These are phyloP conservation scores for Indri indri DNA, from an alignment of 2,113 vertebrate genomes.

Conservation along the genomic window DNA sequence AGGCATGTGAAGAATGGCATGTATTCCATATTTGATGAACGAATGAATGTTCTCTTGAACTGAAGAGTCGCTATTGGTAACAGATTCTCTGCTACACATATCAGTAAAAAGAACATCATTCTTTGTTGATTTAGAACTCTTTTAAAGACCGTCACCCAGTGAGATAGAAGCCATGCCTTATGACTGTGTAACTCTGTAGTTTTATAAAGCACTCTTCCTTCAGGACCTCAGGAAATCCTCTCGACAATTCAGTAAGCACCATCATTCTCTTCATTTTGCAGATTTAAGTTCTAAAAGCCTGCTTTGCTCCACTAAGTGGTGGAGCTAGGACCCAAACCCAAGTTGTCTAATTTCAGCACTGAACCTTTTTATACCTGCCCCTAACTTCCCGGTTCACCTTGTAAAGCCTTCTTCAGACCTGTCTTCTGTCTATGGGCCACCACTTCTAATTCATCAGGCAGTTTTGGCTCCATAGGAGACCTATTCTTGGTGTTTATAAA, in stretches of 20 bases:
- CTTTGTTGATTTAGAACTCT: background rate
- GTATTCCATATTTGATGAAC: background rate
- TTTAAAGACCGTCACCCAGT: background rate
- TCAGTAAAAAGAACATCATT: background rate
- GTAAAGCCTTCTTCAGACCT: background rate
- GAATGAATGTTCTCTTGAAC: background rate
- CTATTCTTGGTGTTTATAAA: too few species aligned
- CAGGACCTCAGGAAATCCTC: background rate
- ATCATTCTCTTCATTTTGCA: background rate
- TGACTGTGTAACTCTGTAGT: fast-evolving
- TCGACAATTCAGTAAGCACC: background rate
- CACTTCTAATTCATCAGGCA: too few species aligned
- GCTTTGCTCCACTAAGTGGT: background rate
- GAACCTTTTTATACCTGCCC: background rate
- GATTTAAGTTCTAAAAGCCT: background rate
- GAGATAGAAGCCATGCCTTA: background rate
- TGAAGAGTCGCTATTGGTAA: background rate
- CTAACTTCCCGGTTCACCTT: background rate
- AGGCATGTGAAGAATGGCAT: background rate
- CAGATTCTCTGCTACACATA: background rate
- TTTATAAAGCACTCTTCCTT: background rate
- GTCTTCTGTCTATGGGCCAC: too few species aligned
- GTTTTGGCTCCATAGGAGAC: background rate
- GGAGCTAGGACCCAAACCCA: background rate
- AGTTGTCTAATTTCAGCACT: background rate